These are phyloP conservation scores for Heterodera schachtii DNA, from an alignment of 1,140 invertebrate species.

Conservation along the genomic window DNA sequence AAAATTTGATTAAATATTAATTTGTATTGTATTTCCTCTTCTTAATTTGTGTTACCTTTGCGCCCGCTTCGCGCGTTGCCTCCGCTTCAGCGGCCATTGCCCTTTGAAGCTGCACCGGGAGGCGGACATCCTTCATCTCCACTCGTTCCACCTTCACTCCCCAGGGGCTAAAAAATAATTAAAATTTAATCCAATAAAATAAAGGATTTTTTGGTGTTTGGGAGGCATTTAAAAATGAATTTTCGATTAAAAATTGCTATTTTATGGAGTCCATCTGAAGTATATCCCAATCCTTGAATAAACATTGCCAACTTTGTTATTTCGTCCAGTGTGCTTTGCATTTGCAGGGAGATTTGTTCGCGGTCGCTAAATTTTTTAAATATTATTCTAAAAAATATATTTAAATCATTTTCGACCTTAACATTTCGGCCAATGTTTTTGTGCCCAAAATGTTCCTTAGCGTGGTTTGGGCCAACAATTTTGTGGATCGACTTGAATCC, in stretches of 20 bases:
- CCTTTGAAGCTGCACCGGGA: constrained; percentile 69
- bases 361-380: constrained; percentile 68
- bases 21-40: background rate
- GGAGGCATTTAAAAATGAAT: too few relatives aligned
- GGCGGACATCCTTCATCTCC: constrained; percentile 67
- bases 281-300: too few relatives aligned
- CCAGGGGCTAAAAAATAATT: constrained; percentile 62
- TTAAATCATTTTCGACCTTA: constrained; percentile 23
- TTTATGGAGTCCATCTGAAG: background rate
- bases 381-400: too few relatives aligned
- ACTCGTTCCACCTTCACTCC: constrained; percentile 68
- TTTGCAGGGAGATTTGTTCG: constrained; percentile 62
- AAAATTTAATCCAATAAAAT: background rate
- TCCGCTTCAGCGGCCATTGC: constrained; percentile 71
- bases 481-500: constrained; percentile 81
- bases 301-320: constrained; percentile 62
- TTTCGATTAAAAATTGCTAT: background rate
- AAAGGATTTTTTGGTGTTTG: background rate
- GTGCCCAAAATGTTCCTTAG: constrained; percentile 86
- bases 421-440: constrained; percentile 70
- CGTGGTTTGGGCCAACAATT: constrained; percentile 80
- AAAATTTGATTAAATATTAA: background rate
- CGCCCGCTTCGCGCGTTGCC: constrained; percentile 69
- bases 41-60: constrained; percentile 63
- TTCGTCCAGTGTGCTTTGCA: constrained; percentile 66